Evolutionary conservation across 37 sponge, comb jelly and placozoan species (phyloP).

Genomic region (Ephydatia muelleri): DNA sequence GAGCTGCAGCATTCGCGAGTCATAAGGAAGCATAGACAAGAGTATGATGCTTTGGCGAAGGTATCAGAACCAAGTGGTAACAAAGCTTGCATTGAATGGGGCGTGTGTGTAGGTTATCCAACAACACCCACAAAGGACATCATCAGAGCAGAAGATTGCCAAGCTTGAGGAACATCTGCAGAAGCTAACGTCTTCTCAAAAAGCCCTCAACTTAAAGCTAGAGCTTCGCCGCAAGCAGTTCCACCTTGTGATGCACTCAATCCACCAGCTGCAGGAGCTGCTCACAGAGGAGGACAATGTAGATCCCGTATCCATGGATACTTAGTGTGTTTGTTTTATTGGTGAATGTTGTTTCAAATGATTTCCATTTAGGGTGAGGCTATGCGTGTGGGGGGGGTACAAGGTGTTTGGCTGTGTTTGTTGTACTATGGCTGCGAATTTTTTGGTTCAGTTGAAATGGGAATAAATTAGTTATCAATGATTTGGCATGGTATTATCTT

Average conservation of each 20-base stretch:
- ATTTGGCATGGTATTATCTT: too few species aligned
- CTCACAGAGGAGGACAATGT: conserved; percentile 11
- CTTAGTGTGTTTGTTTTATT: conserved; percentile 12
- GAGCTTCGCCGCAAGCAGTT: conserved; percentile 79
- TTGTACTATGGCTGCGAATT: too few species aligned
- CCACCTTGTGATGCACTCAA: conserved; percentile 72
- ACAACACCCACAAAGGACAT: conserved; percentile 65
- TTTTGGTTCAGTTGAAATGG: too few species aligned
- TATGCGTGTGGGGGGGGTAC: too few species aligned
- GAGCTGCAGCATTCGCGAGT: conserved; percentile 64
- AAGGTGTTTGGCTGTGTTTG: too few species aligned
- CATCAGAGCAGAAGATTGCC: conserved; percentile 51
- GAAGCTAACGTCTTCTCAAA: conserved; percentile 7
- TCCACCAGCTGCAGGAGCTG: conserved; percentile 76
- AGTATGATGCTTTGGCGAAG: conserved; percentile 69
- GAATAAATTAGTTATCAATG: too few species aligned
- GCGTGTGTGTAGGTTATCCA: conserved; percentile 55
- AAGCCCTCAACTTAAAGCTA: conserved; percentile 35
- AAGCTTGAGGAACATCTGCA: conserved; percentile 48
- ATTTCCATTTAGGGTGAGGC: too few species aligned
- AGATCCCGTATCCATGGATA: conserved; percentile 33
- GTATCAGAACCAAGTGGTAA: not conserved
- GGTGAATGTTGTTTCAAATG: not conserved
- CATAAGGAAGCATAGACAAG: conserved; percentile 79
- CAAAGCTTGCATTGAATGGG: not conserved